phyloP scores from a whole-genome alignment of 2,888 invertebrate species.

The Lasioglossum oenotherae region DNA sequence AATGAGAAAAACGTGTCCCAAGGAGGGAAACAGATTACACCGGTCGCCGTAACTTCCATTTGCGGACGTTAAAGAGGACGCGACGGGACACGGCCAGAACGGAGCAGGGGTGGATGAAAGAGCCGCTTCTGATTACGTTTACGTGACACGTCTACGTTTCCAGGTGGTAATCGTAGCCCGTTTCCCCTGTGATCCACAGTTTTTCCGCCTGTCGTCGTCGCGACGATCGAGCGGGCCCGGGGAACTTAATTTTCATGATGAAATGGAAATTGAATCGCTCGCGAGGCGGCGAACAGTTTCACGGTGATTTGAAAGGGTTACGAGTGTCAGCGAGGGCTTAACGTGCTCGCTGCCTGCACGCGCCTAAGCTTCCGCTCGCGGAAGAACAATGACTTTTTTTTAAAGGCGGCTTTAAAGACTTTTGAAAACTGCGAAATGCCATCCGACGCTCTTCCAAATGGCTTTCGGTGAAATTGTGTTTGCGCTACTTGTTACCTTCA shows the following conservation, averaged over 20 bases:
- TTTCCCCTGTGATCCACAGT: neutral
- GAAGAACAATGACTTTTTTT: slow-evolving; percentile 1
- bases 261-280: slow-evolving; percentile 1
- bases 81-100: neutral
- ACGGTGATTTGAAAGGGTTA: slow-evolving; percentile 8
- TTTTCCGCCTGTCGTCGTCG: neutral
- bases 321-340: neutral
- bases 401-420: neutral
- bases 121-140: slow-evolving; percentile 56
- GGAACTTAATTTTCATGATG: slow-evolving; percentile 12
- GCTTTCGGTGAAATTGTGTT: neutral
- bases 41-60: slow-evolving; percentile 28
- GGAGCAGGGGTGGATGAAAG: slow-evolving; percentile 19
- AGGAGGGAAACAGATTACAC: slow-evolving; percentile 41
- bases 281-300: neutral
- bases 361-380: neutral
- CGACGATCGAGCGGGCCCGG: neutral
- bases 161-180: slow-evolving; percentile 37
- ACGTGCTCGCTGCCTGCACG: neutral
- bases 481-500: neutral
- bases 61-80: slow-evolving; percentile 25
- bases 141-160: slow-evolving; percentile 48
- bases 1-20: slow-evolving; percentile 29
- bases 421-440: neutral
- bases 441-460: neutral